Evolutionary conservation across 2,888 invertebrate genomes (phyloP).

Genomic region (Seira sanloemensis): DNA sequence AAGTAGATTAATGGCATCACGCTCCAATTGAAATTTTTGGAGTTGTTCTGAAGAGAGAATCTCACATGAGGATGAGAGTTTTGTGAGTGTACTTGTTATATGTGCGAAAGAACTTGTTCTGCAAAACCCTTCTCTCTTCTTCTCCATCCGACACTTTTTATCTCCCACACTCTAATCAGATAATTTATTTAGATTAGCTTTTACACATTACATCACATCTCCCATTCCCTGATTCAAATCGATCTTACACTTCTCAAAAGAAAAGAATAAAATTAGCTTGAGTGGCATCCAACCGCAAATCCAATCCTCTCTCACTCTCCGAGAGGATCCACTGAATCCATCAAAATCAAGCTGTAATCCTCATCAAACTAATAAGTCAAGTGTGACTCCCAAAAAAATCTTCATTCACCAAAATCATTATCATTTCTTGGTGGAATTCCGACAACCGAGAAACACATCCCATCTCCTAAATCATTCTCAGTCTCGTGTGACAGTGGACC

Average conservation of each 20-base stretch:
- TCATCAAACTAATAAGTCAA: background rate
- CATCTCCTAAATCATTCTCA: conserved; percentile 42
- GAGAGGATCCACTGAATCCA: background rate
- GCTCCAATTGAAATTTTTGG: background rate
- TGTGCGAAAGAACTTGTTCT: no score
- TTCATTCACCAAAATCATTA: background rate
- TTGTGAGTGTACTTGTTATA: no score
- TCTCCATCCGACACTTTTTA: no score
- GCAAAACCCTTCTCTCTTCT: no score
- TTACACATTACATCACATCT: background rate
- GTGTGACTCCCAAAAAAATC: background rate
- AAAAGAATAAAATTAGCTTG: background rate
- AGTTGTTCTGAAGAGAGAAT: background rate
- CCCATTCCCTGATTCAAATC: no score
- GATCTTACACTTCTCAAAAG: background rate
- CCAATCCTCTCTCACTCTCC: background rate
- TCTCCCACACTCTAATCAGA: no score
- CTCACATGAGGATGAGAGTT: no score
- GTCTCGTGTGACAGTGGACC: conserved; percentile 21
- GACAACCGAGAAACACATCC: background rate
- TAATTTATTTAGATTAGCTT: background rate
- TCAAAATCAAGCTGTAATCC: no score
- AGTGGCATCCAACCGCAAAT: background rate
- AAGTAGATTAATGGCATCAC: background rate
- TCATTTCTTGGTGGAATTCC: background rate